Conservation (phyloP, 2,797 vertebrate species). For the Peromyscus melanophrys region DNA sequence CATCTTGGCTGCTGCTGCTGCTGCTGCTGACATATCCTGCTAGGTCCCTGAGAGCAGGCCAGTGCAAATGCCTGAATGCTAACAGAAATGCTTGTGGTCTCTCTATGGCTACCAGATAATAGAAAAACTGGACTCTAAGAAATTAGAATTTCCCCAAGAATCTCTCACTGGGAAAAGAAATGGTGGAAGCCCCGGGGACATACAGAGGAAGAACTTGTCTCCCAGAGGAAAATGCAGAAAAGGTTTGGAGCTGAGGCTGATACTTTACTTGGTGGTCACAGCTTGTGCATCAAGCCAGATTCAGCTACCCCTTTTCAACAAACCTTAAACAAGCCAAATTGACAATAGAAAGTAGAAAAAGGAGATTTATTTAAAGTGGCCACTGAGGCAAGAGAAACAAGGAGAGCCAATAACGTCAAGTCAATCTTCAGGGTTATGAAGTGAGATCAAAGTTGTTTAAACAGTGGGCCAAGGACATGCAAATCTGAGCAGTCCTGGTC, state of each 20-base stretch:
- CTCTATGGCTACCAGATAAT: neutral
- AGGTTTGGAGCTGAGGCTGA: neutral
- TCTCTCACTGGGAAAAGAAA: neutral
- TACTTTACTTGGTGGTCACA: neutral
- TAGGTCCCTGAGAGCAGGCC: no score
- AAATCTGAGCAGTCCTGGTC: neutral
- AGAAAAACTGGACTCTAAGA: neutral
- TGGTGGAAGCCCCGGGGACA: neutral
- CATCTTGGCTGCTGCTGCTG: no score
- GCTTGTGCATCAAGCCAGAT: neutral
- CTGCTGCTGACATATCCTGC: no score
- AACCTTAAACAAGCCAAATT: neutral
- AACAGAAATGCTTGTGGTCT: neutral
- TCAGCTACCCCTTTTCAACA: neutral
- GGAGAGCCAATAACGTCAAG: neutral
- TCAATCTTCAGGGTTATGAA: neutral
- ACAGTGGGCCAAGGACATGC: no score
- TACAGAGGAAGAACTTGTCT: neutral
- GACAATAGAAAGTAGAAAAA: neutral
- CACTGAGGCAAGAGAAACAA: neutral
- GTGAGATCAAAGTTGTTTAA: neutral
- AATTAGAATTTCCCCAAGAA: neutral
- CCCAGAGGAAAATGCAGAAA: neutral
- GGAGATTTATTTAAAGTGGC: neutral
- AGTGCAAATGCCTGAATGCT: no score